A percentile compares a stretch with the other conserved stretches of the same genome.
Evolutionary conservation across 2,888 invertebrate species (phyloP).

Genomic region (Melanargia galathea): DNA sequence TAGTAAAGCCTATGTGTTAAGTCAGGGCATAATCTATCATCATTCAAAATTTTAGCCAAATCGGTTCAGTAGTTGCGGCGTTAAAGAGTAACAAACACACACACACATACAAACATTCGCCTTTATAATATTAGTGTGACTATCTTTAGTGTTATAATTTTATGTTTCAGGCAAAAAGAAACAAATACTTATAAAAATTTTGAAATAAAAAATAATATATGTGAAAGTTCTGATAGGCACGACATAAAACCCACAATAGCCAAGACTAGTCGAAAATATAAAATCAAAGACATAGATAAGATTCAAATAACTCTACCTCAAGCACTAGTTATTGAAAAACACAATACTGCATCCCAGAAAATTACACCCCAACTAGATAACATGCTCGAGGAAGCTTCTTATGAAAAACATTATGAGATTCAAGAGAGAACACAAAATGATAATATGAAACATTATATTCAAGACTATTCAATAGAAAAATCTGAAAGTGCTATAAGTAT

Average conservation of each 20-base stretch:
- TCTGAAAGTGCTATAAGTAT: conserved; percentile 1
- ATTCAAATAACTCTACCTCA: conserved; percentile 49
- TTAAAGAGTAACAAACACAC: too few species aligned
- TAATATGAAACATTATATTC: neutral
- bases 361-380: neutral
- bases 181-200: conserved; percentile 19
- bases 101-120: too few species aligned
- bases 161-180: conserved; percentile 10
- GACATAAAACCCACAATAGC: conserved; percentile 6
- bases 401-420: neutral
- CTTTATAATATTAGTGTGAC: neutral
- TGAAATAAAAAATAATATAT: conserved; percentile 18
- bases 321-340: conserved; percentile 39
- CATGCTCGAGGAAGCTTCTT: neutral
- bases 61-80: too few species aligned
- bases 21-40: too few species aligned
- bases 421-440: neutral
- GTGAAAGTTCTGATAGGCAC: neutral
- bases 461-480: conserved; percentile 2
- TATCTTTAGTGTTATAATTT: neutral
- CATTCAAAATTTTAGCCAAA: too few species aligned
- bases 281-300: conserved; percentile 61
- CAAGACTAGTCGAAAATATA: conserved; percentile 52
- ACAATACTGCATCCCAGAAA: conserved; percentile 9
- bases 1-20: too few species aligned